A percentile compares a stretch with the other conserved stretches of the same genome.
Conservation (phyloP, 1,140 invertebrate species). For the Heliconius hermathena region DNA sequence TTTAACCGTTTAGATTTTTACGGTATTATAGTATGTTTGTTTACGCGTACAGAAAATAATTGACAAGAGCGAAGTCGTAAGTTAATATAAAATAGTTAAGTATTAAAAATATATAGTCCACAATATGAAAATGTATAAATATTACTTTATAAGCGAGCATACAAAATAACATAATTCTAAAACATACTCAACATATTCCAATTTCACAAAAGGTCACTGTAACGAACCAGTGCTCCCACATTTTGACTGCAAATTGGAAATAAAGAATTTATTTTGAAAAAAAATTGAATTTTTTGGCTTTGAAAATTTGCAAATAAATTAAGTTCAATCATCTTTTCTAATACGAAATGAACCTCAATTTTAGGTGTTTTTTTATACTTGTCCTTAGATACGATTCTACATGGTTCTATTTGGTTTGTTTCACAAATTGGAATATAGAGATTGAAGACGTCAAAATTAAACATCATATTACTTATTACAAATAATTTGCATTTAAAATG, state of each 20-base stretch:
- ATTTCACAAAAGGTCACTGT: slow-evolving; percentile 23
- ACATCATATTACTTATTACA: neutral
- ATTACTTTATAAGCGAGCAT: slow-evolving; percentile 38
- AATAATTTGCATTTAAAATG: neutral
- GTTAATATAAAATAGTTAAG: slow-evolving; percentile 36
- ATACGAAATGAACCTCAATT: too few relatives aligned
- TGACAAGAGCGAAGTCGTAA: slow-evolving; percentile 55
- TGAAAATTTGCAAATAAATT: too few relatives aligned
- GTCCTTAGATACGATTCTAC: too few relatives aligned
- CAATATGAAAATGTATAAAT: slow-evolving; percentile 37
- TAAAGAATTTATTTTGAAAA: too few relatives aligned
- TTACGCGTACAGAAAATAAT: slow-evolving; percentile 53
- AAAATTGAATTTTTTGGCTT: too few relatives aligned
- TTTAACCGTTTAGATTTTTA: neutral
- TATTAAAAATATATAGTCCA: slow-evolving; percentile 40
- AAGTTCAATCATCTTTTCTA: too few relatives aligned
- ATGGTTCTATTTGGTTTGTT: too few relatives aligned
- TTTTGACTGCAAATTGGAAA: slow-evolving; percentile 21
- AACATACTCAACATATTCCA: slow-evolving; percentile 30
- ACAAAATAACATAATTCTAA: slow-evolving; percentile 30
- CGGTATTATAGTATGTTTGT: neutral
- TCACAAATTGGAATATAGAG: too few relatives aligned
- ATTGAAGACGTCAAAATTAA: too few relatives aligned
- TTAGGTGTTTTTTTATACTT: too few relatives aligned
- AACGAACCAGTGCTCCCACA: slow-evolving; percentile 4